phyloP scores from a whole-genome alignment of 1,140 invertebrate genomes.

The Zaprionus lachaisei region DNA sequence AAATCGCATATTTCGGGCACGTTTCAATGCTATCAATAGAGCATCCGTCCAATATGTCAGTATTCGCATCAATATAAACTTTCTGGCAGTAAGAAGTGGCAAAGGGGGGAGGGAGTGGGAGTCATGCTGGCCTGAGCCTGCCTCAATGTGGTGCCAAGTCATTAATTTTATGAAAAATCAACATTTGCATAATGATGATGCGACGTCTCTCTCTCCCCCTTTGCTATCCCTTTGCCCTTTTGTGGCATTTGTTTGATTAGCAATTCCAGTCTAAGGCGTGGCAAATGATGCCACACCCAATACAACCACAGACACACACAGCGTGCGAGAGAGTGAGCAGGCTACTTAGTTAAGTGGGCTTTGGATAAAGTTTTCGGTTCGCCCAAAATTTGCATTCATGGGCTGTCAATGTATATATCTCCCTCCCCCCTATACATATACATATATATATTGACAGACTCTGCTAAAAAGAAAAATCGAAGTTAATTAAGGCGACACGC shows the following conservation, averaged over 20 bases:
- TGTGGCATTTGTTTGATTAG: slow-evolving; percentile 45
- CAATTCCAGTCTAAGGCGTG: slow-evolving; percentile 32
- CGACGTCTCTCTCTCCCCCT: neutral
- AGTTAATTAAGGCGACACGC: slow-evolving; percentile 36
- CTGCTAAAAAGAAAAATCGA: slow-evolving; percentile 10
- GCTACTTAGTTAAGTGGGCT: slow-evolving; percentile 21
- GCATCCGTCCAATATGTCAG: slow-evolving; percentile 37
- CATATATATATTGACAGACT: slow-evolving; percentile 18
- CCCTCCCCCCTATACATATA: neutral
- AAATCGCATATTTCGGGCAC: slow-evolving; percentile 78
- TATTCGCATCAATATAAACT: slow-evolving; percentile 52
- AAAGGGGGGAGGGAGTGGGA: neutral
- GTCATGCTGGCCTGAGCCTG: slow-evolving; percentile 14
- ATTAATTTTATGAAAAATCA: slow-evolving; percentile 75
- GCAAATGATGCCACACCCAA: slow-evolving; percentile 16
- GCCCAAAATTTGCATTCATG: slow-evolving; percentile 37
- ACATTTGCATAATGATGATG: slow-evolving; percentile 55
- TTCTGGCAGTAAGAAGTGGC: neutral
- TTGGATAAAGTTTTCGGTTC: slow-evolving; percentile 10
- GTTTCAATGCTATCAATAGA: slow-evolving; percentile 72
- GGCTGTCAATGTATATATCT: slow-evolving; percentile 16
- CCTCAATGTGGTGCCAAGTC: slow-evolving; percentile 61
- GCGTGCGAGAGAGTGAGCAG: neutral
- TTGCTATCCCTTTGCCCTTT: neutral
- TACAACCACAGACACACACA: slow-evolving; percentile 9